phyloP scores from a whole-genome alignment of 2,888 invertebrate species.

The Phrixothrix hirtus region DNA sequence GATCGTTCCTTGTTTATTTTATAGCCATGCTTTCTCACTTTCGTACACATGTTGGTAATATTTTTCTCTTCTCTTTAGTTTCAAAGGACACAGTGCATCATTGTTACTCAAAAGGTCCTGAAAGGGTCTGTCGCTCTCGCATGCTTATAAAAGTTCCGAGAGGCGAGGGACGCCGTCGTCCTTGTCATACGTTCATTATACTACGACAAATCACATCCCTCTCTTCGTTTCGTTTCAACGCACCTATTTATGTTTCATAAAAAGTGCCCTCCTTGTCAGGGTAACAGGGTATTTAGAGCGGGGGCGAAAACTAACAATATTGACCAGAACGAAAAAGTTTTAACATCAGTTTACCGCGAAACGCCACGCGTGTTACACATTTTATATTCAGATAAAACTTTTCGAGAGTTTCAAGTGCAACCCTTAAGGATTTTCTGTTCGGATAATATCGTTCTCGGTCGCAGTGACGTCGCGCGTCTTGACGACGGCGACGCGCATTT shows the following conservation, averaged over 20 bases:
- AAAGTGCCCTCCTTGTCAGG: slow-evolving; percentile 57
- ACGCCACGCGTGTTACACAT: slow-evolving; percentile 17
- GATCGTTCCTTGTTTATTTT: slow-evolving; percentile 48
- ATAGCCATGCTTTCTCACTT: slow-evolving; percentile 48
- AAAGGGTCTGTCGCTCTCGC: slow-evolving; percentile 16
- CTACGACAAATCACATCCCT: slow-evolving; percentile 45
- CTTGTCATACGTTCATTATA: slow-evolving; percentile 40
- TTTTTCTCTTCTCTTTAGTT: slow-evolving; percentile 53
- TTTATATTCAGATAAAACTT: slow-evolving; percentile 13
- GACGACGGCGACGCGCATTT: slow-evolving; percentile 43
- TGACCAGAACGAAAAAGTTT: slow-evolving; percentile 55
- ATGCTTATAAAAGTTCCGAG: slow-evolving; percentile 37
- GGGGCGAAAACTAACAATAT: slow-evolving; percentile 50
- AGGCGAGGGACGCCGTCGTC: slow-evolving; percentile 35
- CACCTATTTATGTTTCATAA: slow-evolving; percentile 55
- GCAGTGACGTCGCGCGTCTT: slow-evolving; percentile 56
- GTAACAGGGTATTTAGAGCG: slow-evolving; percentile 48
- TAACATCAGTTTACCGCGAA: slow-evolving; percentile 44
- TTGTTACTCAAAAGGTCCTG: slow-evolving; percentile 34
- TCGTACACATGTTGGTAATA: slow-evolving; percentile 46
- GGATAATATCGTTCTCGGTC: slow-evolving; percentile 50
- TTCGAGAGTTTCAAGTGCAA: slow-evolving; percentile 22
- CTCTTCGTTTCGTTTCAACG: slow-evolving; percentile 44
- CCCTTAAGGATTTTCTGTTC: slow-evolving; percentile 28
- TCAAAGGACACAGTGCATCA: slow-evolving; percentile 43